These are phyloP conservation scores for Sapayoa aenigma DNA, from an alignment of 2,113 vertebrate genomes.

Conservation along the genomic window DNA sequence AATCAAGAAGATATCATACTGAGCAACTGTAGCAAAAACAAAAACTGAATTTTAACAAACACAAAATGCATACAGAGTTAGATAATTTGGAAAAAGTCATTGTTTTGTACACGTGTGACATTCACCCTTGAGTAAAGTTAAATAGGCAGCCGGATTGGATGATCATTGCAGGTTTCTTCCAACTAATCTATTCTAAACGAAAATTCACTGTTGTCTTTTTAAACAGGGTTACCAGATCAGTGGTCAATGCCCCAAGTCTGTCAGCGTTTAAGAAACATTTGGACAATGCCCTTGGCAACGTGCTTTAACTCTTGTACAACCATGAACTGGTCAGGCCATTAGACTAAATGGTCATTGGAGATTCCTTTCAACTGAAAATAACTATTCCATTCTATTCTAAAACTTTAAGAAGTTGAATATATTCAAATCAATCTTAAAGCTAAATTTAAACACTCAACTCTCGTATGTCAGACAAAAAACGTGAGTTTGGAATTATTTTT, in stretches of 20 bases:
- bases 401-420: neutral
- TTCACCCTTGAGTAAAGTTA: neutral
- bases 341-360: accelerated
- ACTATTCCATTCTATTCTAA: neutral
- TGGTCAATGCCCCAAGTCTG: neutral
- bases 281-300: neutral
- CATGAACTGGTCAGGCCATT: neutral
- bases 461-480: neutral
- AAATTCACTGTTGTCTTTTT: neutral
- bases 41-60: neutral
- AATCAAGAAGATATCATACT: neutral
- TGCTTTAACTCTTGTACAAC: neutral
- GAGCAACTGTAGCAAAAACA: neutral
- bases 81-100: neutral
- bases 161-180: accelerated
- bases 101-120: neutral
- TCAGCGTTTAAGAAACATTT: neutral
- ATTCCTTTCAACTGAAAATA: neutral
- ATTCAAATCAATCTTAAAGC: neutral
- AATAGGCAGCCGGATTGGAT: neutral
- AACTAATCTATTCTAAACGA: neutral
- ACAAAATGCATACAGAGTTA: neutral
- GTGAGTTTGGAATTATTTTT: neutral
- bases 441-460: neutral
- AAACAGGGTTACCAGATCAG: neutral